These are phyloP conservation scores for Tachysurus fulvidraco DNA, from an alignment of 2,113 vertebrate genomes.

Conservation along the genomic window DNA sequence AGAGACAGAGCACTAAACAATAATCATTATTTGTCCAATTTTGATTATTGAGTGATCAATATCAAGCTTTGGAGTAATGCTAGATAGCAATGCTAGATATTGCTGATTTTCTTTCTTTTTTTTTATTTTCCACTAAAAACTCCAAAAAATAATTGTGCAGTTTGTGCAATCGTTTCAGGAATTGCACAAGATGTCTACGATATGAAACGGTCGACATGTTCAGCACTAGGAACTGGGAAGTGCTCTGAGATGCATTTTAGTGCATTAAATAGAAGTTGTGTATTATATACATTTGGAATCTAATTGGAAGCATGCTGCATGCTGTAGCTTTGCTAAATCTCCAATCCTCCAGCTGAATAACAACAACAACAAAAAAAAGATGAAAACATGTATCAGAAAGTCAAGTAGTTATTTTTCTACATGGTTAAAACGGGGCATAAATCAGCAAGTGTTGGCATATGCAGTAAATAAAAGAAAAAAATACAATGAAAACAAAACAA, in stretches of 20 bases:
- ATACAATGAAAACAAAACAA: background rate
- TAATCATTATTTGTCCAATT: constrained; percentile 19
- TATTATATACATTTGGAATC: constrained; percentile 27
- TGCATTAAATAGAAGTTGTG: constrained; percentile 21
- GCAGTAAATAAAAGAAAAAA: constrained; percentile 12
- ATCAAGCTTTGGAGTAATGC: constrained; percentile 25
- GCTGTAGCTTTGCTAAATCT: constrained; percentile 17
- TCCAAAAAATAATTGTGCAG: background rate
- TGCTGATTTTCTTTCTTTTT: background rate
- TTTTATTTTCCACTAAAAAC: constrained; percentile 19
- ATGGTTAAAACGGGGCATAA: constrained; percentile 13
- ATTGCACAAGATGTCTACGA: constrained; percentile 24
- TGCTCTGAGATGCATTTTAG: constrained; percentile 44
- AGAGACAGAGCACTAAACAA: constrained; percentile 24
- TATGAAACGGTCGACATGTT: background rate
- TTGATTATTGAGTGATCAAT: constrained; percentile 11
- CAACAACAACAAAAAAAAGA: background rate
- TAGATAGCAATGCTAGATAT: background rate
- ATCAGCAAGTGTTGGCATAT: background rate
- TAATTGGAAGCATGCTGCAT: constrained; percentile 2
- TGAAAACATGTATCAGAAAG: constrained; percentile 14
- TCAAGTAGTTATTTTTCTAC: background rate
- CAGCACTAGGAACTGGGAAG: constrained; percentile 27
- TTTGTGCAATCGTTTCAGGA: background rate
- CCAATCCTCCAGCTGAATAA: background rate